Percentiles rank a stretch among this genome's conserved stretches.
phyloP scores from a whole-genome alignment of 2,888 invertebrate genomes.

The Boloria selene region DNA sequence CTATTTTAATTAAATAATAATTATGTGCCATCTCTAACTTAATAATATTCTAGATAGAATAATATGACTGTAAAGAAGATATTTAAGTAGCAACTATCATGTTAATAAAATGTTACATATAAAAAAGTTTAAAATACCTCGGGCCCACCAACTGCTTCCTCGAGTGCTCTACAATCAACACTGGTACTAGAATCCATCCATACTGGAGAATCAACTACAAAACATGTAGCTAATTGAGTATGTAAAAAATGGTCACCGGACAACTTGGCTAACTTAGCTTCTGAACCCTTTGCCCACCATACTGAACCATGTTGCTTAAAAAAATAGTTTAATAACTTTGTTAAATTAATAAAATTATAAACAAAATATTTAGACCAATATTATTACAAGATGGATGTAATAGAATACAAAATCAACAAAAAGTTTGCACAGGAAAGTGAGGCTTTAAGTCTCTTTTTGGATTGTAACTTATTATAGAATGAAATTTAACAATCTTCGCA shows the following conservation, averaged over 20 bases:
- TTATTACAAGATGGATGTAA: neutral
- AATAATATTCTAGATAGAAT: too few species aligned
- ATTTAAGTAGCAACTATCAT: neutral
- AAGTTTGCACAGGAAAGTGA: neutral
- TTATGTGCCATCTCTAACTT: too few species aligned
- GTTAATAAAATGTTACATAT: neutral
- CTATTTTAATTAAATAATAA: too few species aligned
- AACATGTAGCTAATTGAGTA: conserved; percentile 90
- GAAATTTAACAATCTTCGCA: neutral
- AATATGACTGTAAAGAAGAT: neutral
- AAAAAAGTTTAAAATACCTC: conserved; percentile 71
- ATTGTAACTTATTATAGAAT: neutral
- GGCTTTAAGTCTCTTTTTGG: too few species aligned
- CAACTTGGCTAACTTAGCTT: conserved; percentile 84
- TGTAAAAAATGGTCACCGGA: conserved; percentile 90
- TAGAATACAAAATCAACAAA: neutral
- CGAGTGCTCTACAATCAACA: conserved; percentile 88
- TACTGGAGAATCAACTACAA: conserved; percentile 93
- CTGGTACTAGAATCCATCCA: conserved; percentile 97
- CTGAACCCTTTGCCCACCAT: conserved; percentile 93
- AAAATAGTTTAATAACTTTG: neutral
- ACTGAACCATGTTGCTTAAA: conserved; percentile 98
- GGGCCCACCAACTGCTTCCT: conserved; percentile 90
- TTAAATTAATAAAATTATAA: too few species aligned
- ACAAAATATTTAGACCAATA: too few species aligned